phyloP scores from a whole-genome alignment of 2,797 vertebrate species.

The Syndactyla subalaris region DNA sequence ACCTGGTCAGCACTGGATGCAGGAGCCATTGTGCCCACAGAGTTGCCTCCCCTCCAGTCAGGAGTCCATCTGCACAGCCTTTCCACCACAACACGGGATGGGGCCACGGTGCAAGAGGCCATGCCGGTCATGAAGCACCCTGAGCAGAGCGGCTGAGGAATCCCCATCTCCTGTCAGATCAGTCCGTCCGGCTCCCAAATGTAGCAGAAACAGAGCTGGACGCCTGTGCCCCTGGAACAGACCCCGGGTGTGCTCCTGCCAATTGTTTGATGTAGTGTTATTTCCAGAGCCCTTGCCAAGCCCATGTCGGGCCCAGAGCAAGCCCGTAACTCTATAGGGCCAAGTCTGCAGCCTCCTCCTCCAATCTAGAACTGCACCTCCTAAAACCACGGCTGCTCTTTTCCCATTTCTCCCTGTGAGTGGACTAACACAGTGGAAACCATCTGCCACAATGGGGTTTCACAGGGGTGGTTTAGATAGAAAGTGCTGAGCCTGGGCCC shows the following conservation, averaged over 20 bases:
- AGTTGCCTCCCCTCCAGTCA: neutral
- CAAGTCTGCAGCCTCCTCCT: slow-evolving; percentile 50
- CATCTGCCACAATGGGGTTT: neutral
- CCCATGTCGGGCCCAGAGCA: slow-evolving; percentile 47
- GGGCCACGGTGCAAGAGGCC: neutral
- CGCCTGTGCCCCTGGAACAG: slow-evolving; percentile 58
- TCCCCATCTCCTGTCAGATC: slow-evolving; percentile 5
- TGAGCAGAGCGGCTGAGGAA: neutral
- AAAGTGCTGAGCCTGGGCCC: neutral
- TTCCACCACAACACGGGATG: rapidly evolving
- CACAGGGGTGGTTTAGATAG: neutral
- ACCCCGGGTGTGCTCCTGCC: slow-evolving; percentile 35
- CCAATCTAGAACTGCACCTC: neutral
- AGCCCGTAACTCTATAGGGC: slow-evolving; percentile 66
- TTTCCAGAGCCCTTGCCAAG: slow-evolving; percentile 73
- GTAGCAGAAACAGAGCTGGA: slow-evolving; percentile 49
- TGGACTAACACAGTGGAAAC: neutral
- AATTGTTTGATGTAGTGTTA: slow-evolving; percentile 77
- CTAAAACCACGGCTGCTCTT: slow-evolving; percentile 8
- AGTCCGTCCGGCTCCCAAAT: neutral
- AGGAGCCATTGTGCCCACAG: rapidly evolving
- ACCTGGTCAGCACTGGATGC: neutral
- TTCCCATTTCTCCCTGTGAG: neutral
- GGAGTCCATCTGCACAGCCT: neutral
- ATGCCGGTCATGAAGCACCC: rapidly evolving